phyloP scores from a whole-genome alignment of 2,113 vertebrate genomes.

The Ivindomyrus marchei region DNA sequence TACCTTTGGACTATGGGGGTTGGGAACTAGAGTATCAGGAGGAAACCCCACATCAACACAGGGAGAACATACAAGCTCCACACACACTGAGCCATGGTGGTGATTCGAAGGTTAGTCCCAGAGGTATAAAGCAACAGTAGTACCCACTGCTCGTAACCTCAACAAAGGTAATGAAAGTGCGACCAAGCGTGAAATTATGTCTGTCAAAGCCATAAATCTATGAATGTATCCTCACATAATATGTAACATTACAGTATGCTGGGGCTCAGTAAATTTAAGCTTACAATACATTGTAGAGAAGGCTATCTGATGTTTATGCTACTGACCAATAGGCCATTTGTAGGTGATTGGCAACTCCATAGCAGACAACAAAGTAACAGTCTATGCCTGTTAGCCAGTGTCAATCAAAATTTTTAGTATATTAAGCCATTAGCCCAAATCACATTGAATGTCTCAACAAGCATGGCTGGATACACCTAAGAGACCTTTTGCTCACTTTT shows the following conservation, averaged over 20 bases:
- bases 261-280: neutral
- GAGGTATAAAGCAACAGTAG: neutral
- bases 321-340: neutral
- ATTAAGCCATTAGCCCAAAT: neutral
- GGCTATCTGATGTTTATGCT: neutral
- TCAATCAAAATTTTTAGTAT: neutral
- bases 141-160: neutral
- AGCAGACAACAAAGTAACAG: neutral
- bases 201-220: neutral
- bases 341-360: neutral
- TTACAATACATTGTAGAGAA: neutral
- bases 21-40: neutral
- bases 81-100: neutral
- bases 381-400: neutral
- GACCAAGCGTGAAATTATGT: neutral
- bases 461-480: neutral
- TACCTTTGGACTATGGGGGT: neutral
- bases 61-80: neutral
- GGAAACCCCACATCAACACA: neutral
- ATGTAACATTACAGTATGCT: neutral
- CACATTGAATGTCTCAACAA: neutral
- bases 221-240: neutral
- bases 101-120: neutral
- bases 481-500: neutral
- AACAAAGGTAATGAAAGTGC: neutral